Percentiles rank a stretch among this genome's conserved stretches.
phyloP scores from a whole-genome alignment of 30 jellyfish, hydroid and myxozoan species.

The Sanderia malayensis region DNA sequence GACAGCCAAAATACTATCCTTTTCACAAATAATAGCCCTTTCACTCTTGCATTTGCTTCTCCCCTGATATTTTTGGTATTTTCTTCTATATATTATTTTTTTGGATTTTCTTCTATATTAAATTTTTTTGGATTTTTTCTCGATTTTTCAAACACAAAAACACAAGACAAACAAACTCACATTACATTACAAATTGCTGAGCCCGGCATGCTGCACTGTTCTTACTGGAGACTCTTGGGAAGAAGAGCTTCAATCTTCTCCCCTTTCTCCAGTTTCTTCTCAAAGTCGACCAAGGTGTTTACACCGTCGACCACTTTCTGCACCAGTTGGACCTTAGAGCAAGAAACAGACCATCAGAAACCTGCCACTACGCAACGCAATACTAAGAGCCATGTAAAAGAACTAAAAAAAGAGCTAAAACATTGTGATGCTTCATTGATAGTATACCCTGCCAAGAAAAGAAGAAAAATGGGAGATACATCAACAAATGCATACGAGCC shows the following conservation, averaged over 20 bases:
- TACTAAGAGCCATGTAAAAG: not conserved
- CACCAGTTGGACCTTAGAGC: conserved; percentile 35
- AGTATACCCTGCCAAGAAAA: not conserved
- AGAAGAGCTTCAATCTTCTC: conserved; percentile 37
- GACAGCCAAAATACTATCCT: no score
- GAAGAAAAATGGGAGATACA: not conserved
- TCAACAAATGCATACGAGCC: not conserved
- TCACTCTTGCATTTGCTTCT: no score
- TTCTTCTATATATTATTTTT: no score
- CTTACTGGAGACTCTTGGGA: conserved; percentile 10
- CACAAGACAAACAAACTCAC: not conserved
- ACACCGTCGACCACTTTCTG: conserved; percentile 64
- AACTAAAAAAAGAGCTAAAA: not conserved
- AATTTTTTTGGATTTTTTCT: not conserved
- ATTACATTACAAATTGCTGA: not conserved
- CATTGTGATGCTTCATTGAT: not conserved
- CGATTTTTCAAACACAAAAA: not conserved
- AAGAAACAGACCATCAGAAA: not conserved
- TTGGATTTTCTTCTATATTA: not conserved
- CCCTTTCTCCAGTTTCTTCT: conserved; percentile 45
- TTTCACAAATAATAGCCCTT: no score
- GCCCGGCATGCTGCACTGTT: not conserved
- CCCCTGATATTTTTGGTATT: no score
- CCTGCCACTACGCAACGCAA: not conserved
- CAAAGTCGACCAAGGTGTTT: conserved; percentile 26